Evolutionary conservation across 2,888 invertebrate genomes (phyloP).

Genomic region (Timema podura): DNA sequence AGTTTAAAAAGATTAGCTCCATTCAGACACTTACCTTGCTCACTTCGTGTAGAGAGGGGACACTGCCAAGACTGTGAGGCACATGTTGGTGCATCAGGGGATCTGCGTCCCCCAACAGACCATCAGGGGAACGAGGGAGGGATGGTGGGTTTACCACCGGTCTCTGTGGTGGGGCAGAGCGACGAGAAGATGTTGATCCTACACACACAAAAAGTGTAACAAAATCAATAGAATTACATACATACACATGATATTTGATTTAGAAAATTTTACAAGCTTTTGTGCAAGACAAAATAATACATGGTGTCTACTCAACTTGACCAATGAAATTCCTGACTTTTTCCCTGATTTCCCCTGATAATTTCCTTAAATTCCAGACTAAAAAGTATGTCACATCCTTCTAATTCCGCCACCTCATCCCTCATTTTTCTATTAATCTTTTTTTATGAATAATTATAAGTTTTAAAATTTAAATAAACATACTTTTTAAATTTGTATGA

Average conservation of each 20-base stretch:
- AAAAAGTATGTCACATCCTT: too few relatives aligned
- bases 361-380: not conserved
- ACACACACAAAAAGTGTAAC: constrained; percentile 26
- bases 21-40: constrained; percentile 51
- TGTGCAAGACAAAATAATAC: not conserved
- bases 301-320: too few relatives aligned
- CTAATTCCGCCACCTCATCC: too few relatives aligned
- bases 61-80: constrained; percentile 70
- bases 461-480: too few relatives aligned
- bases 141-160: constrained; percentile 58
- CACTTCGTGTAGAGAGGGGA: constrained; percentile 71
- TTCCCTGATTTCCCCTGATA: too few relatives aligned
- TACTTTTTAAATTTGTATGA: too few relatives aligned
- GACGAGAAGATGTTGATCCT: constrained; percentile 50
- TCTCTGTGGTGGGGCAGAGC: constrained; percentile 55
- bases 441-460: too few relatives aligned
- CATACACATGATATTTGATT: too few relatives aligned
- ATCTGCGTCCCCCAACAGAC: constrained; percentile 43
- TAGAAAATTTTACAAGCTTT: too few relatives aligned
- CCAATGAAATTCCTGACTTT: too few relatives aligned
- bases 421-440: too few relatives aligned
- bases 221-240: not conserved
- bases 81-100: constrained; percentile 53
- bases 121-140: constrained; percentile 55
- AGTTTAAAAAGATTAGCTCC: too few relatives aligned